Conservation (phyloP, 2,113 vertebrate species). For the Peromyscus polionotus region DNA sequence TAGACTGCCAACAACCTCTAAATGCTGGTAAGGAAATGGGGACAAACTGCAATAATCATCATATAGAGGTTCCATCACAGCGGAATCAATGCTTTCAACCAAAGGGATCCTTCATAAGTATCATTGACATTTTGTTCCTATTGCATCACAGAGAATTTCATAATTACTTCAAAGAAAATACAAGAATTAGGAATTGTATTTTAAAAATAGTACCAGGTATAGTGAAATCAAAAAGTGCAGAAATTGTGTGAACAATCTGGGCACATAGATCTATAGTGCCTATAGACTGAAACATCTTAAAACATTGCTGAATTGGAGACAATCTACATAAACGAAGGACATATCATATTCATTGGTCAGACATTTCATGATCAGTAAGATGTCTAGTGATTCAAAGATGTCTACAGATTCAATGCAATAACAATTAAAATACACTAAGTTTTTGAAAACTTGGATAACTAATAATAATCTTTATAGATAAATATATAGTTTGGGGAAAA, state of each 20-base stretch:
- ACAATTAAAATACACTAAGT: background rate
- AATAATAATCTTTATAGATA: background rate
- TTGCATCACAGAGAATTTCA: background rate
- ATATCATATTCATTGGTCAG: background rate
- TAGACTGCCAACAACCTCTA: background rate
- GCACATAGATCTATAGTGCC: background rate
- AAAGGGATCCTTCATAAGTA: background rate
- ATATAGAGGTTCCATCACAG: background rate
- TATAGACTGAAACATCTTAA: background rate
- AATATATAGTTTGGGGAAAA: background rate
- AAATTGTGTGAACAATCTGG: background rate
- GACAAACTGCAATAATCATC: background rate
- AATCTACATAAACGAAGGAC: background rate
- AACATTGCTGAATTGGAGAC: background rate
- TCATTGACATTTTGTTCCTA: background rate
- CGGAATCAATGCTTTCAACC: background rate
- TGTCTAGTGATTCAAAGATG: background rate
- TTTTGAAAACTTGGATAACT: background rate
- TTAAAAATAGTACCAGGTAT: background rate
- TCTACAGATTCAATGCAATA: background rate
- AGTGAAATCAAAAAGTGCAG: background rate
- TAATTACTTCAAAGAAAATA: background rate
- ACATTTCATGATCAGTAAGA: background rate
- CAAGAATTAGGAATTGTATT: background rate
- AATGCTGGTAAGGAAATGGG: slow-evolving; percentile 7